These are phyloP conservation scores for Edolisoma coerulescens DNA, from an alignment of 2,113 vertebrate genomes.

Conservation along the genomic window DNA sequence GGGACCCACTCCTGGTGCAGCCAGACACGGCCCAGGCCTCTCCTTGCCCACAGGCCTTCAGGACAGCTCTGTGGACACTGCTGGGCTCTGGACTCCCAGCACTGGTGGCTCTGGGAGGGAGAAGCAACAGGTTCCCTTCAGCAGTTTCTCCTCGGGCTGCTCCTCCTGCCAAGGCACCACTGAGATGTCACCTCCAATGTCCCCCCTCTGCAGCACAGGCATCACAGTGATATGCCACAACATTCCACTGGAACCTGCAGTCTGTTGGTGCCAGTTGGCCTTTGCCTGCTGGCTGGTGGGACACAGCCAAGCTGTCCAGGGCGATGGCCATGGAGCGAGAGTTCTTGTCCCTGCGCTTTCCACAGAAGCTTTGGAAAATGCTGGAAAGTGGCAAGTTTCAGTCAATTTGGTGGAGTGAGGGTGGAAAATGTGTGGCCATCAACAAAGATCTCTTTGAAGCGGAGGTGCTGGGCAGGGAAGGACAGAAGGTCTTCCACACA, in stretches of 20 bases:
- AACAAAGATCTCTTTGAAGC: background rate
- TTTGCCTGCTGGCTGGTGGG: background rate
- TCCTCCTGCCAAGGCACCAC: background rate
- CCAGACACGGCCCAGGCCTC: background rate
- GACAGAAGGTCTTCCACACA: background rate
- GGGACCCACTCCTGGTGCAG: background rate
- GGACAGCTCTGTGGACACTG: background rate
- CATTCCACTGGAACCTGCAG: background rate
- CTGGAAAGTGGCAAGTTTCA: background rate
- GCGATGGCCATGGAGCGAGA: background rate
- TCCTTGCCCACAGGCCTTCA: background rate
- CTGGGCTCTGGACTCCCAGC: background rate
- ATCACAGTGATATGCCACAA: background rate
- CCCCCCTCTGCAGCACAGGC: rapidly evolving
- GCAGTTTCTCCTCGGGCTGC: background rate
- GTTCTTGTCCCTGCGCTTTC: background rate
- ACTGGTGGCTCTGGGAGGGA: background rate
- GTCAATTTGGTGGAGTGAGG: background rate
- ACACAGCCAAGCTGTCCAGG: background rate
- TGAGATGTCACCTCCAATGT: background rate
- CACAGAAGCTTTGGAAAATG: background rate
- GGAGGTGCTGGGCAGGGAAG: background rate
- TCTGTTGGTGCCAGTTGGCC: background rate
- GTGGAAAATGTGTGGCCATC: background rate
- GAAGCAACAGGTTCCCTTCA: background rate